Base-by-base conservation (phyloP, 2,113 vertebrate species). In the Poeciliopsis retropinna region DNA sequence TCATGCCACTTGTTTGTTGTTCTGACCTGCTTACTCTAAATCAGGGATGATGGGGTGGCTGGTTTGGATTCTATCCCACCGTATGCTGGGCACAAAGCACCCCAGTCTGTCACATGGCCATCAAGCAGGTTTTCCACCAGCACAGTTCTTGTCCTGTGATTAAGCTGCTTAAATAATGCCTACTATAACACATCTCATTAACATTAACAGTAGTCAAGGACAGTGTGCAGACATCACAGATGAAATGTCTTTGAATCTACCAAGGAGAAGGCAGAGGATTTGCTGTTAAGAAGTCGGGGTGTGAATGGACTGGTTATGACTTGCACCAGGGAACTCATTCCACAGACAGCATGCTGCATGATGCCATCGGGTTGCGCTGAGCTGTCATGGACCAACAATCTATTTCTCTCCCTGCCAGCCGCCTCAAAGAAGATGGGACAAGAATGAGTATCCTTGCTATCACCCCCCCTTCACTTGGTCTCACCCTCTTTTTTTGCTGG, bases 351-450 rank as follows among this genome's bases (percentile, higher is more conserved):
- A 62, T 70, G 79, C 82, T 79, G 87, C 87, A 78, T 83, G 88
- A 92, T 92, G 85, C 85, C 69, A 62, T 51, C 54, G 92, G 89
- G 93, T 94, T 92, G 91, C 81, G 85, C 89, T 87, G 87, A 92
- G 89, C 93, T 94, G 93, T 94, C 94, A 94, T 89, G 91, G 89
- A 91, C 93, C 90, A 89, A 85, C 92, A 92, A 94, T 94, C 91
- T 90, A 93, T 93, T 94, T 93, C 90, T 92, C 87, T 93, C 92
- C 90, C 91, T 94, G 94, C 94, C 94, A 94, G 86, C 87, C 81
- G 1, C 87, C 85, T 88, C 84, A 85, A 90, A 91, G 87, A 90
- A 87, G 83, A 86, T 76, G 73, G 92, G 89, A 82, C 87, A 91
- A 85, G 85, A 87, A 80, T 79, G 79, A 68, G 57, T 84, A 89